These are phyloP conservation scores for Odontamblyopus lacepedii DNA, from an alignment of 2,797 vertebrate genomes.

Conservation along the genomic window DNA sequence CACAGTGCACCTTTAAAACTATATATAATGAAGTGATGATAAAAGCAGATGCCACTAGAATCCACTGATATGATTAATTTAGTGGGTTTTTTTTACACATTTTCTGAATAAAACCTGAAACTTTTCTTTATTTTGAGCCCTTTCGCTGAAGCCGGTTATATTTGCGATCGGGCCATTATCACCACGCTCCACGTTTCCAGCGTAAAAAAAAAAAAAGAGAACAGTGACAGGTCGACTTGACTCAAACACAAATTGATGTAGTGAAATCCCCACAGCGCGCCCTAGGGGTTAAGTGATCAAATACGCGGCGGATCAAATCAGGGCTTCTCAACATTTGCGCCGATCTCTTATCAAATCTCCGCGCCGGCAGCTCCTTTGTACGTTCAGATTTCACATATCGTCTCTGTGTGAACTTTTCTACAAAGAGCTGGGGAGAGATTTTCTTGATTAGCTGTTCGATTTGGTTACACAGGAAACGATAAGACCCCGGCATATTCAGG, in stretches of 20 bases:
- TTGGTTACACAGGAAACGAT: conserved; percentile 49
- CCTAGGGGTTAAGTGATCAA: conserved; percentile 44
- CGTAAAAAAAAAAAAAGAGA: neutral
- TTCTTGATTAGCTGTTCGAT: conserved; percentile 54
- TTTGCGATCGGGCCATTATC: neutral
- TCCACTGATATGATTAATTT: too few species aligned
- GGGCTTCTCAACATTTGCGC: conserved; percentile 47
- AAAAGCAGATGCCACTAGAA: too few species aligned
- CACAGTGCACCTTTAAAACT: too few species aligned
- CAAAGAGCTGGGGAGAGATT: conserved; percentile 52
- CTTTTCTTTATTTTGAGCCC: neutral
- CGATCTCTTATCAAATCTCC: conserved; percentile 43
- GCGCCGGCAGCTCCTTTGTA: conserved; percentile 20
- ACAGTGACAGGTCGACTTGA: neutral
- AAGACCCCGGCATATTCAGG: conserved; percentile 48
- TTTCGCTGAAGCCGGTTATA: neutral
- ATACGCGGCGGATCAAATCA: conserved; percentile 46
- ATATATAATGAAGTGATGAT: too few species aligned
- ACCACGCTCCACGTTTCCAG: neutral
- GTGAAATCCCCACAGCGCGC: neutral
- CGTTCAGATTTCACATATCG: conserved; percentile 26
- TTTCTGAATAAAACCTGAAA: too few species aligned
- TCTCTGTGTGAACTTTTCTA: conserved; percentile 51
- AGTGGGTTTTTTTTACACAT: too few species aligned
- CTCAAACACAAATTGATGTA: neutral